Conservation (phyloP, 2,797 vertebrate species). For the Atherinosoma microstoma region DNA sequence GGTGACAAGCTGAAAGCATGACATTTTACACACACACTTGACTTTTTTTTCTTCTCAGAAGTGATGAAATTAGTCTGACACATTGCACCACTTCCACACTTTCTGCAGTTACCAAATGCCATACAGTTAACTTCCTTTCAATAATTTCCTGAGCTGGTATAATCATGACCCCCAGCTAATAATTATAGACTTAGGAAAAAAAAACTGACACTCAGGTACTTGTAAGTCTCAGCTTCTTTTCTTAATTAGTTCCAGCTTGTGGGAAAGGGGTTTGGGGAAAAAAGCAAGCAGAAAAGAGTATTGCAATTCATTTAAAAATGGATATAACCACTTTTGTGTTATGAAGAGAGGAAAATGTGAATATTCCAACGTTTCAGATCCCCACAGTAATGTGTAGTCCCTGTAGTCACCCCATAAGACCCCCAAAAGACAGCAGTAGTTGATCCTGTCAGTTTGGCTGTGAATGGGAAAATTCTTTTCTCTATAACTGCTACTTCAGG, state of each 20-base stretch:
- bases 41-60: conserved; percentile 12
- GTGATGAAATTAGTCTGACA: conserved; percentile 24
- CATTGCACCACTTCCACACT: conserved; percentile 37
- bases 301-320: conserved; percentile 12
- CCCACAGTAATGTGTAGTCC: background rate
- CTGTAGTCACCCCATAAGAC: background rate
- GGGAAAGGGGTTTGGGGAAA: conserved; percentile 25
- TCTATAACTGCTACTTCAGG: conserved; percentile 16
- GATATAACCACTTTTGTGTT: conserved; percentile 10
- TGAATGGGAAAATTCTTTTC: conserved; percentile 13
- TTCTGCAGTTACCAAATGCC: conserved; percentile 37
- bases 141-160: conserved; percentile 54
- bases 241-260: conserved; percentile 63
- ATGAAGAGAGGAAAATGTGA: background rate
- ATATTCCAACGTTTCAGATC: background rate
- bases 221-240: conserved; percentile 43
- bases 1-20: conserved; percentile 7
- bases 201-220: conserved; percentile 59
- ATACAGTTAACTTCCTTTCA: conserved; percentile 49
- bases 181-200: conserved; percentile 62
- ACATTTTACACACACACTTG: conserved; percentile 21
- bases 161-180: conserved; percentile 69
- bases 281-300: conserved; percentile 9
- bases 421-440: conserved; percentile 3
- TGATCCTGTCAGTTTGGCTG: background rate